Evolutionary conservation across 2,888 invertebrate genomes (phyloP).

Genomic region (Drosophila pseudotakahashii): DNA sequence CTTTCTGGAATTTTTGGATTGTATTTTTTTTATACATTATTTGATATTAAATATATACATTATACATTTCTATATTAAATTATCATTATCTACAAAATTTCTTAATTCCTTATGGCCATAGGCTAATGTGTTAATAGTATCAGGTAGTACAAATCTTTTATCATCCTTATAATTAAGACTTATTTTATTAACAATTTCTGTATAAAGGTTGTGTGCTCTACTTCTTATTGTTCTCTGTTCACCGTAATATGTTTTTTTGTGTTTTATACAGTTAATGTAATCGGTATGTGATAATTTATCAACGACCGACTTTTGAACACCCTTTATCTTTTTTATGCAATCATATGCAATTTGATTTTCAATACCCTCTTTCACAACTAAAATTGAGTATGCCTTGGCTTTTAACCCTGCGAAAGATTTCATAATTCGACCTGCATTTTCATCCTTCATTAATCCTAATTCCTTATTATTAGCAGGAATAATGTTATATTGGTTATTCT

Average conservation of each 20-base stretch:
- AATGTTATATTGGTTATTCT: too few species aligned
- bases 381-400: not conserved
- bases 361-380: not conserved
- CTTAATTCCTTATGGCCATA: not conserved
- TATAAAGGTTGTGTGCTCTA: too few species aligned
- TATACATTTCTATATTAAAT: too few species aligned
- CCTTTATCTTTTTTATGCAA: not conserved
- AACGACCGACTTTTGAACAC: not conserved
- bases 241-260: not conserved
- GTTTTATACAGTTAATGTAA: not conserved
- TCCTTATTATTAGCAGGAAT: not conserved
- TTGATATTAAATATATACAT: too few species aligned
- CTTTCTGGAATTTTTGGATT: too few species aligned
- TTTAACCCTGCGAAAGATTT: not conserved
- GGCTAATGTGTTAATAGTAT: not conserved
- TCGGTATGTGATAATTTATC: too few species aligned
- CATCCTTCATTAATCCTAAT: not conserved
- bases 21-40: too few species aligned
- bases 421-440: not conserved
- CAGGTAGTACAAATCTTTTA: not conserved
- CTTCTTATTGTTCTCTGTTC: not conserved
- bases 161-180: constrained; percentile 1
- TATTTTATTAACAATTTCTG: too few species aligned
- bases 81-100: too few species aligned
- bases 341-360: not conserved